Base-by-base conservation (phyloP, 2,113 vertebrate species). In the Nerophis ophidion region DNA sequence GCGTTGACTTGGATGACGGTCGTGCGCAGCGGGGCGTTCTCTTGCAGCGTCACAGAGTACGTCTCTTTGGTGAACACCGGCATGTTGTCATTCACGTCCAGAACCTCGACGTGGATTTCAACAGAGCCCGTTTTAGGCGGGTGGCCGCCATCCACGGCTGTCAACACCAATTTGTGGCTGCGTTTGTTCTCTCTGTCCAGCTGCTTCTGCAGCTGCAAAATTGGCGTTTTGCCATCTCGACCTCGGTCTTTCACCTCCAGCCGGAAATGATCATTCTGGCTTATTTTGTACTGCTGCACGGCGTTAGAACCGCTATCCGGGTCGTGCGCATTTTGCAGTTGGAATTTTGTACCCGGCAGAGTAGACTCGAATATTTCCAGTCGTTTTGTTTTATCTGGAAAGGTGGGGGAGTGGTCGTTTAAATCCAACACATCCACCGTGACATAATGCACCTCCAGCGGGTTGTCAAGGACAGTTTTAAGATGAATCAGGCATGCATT, bases 391-490 rank as follows among this genome's bases (percentile, higher is more conserved):
- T 16, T 72, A 47, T 84, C 85, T 0, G 71, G 72, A 17, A 90
- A 90, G 0, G 53, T 67, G 1, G 89, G 89, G 0, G 81, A 59
- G 54, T 90, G 0, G 8, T 90, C 89, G 45, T 90, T 90, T 13
- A 89, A 48, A 46, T 90, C 88, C 1, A 49, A 64, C 50, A 90
- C 78, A 84, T 90, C 87, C 34, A 90, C 75, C 1, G 40, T 71
- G n/a, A 86, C 67, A 17, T 90, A 81, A 71, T 89, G 88, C 69
- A 89, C 83, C 57, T 89, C 89, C 42, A 90, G 6, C 0, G 89
- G 89, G 38, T 63, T 78, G 80, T 91, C 89, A 36, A 86, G 75
- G 3, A 89, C 86, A 7, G 85, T 70, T 82, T 90, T 89, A 1
- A 90, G 60, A 17, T 83, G 83, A 50, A 90, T 80, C 15, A 80